These are phyloP conservation scores for Galendromus occidentalis DNA, from an alignment of 1,140 invertebrate species.

Conservation along the genomic window DNA sequence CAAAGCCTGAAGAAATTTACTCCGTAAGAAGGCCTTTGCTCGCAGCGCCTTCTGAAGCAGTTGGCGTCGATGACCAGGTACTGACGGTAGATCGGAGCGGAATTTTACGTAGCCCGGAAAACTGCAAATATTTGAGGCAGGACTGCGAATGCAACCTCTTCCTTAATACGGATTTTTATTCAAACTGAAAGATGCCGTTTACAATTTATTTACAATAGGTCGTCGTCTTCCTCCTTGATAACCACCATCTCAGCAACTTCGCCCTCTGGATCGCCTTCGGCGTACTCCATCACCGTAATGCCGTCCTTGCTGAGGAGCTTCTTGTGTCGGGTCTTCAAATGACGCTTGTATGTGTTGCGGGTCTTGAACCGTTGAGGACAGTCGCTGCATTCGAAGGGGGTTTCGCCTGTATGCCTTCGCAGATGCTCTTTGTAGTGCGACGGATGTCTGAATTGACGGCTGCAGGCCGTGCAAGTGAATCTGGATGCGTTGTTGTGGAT, in stretches of 20 bases:
- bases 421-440: slow-evolving; percentile 46
- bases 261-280: neutral
- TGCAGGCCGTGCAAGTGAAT: slow-evolving; percentile 42
- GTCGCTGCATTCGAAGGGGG: slow-evolving; percentile 42
- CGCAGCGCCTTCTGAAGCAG: too few relatives aligned
- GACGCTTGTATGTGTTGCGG: slow-evolving; percentile 42
- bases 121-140: too few relatives aligned
- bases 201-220: neutral
- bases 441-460: slow-evolving; percentile 42
- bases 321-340: slow-evolving; percentile 29
- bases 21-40: too few relatives aligned
- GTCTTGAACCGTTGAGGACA: slow-evolving; percentile 41
- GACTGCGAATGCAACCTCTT: too few relatives aligned
- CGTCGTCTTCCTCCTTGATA: neutral
- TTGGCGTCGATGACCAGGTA: too few relatives aligned
- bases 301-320: slow-evolving; percentile 8
- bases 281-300: neutral
- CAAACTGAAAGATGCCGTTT: too few relatives aligned
- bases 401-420: slow-evolving; percentile 42
- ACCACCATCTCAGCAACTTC: slow-evolving; percentile 10
- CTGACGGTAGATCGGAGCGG: too few relatives aligned
- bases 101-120: too few relatives aligned
- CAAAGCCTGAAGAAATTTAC: too few relatives aligned
- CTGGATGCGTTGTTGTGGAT: slow-evolving; percentile 44
- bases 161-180: too few relatives aligned